Conservation (phyloP, 1,140 invertebrate genomes). For the Heliconius eleuchia region DNA sequence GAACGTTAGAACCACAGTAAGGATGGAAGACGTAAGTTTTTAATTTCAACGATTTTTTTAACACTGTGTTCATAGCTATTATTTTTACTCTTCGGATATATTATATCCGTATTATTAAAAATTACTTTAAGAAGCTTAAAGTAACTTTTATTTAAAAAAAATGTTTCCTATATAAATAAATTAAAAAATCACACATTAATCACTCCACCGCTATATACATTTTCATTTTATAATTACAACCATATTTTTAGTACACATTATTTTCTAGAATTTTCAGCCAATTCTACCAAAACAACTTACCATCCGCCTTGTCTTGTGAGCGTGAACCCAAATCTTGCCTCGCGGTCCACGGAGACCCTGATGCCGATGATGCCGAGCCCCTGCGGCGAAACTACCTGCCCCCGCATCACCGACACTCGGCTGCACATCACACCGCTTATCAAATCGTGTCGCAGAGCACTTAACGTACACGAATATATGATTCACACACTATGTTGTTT, state of each 20-base stretch:
- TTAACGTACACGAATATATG: slow-evolving; percentile 49
- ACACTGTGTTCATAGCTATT: no score
- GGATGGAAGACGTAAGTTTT: no score
- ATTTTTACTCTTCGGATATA: no score
- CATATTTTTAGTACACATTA: neutral
- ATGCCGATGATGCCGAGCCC: slow-evolving; percentile 97
- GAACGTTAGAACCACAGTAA: no score
- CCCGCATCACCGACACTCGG: slow-evolving; percentile 98
- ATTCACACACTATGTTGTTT: slow-evolving; percentile 45
- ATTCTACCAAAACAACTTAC: slow-evolving; percentile 84
- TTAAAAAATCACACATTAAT: no score
- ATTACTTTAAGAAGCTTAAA: no score
- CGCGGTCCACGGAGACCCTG: slow-evolving; percentile 95
- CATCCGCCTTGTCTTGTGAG: slow-evolving; percentile 96
- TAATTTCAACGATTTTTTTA: no score
- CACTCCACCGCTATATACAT: no score
- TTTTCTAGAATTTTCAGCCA: neutral
- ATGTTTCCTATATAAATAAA: no score
- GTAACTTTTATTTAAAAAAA: no score
- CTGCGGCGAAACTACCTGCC: slow-evolving; percentile 95
- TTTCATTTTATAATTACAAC: neutral
- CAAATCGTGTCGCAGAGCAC: slow-evolving; percentile 48
- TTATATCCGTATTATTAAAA: no score
- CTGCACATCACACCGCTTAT: slow-evolving; percentile 83
- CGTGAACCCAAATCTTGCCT: slow-evolving; percentile 97